Base-by-base conservation (phyloP, 2,888 invertebrate species). In the Physocephala rufipes region DNA sequence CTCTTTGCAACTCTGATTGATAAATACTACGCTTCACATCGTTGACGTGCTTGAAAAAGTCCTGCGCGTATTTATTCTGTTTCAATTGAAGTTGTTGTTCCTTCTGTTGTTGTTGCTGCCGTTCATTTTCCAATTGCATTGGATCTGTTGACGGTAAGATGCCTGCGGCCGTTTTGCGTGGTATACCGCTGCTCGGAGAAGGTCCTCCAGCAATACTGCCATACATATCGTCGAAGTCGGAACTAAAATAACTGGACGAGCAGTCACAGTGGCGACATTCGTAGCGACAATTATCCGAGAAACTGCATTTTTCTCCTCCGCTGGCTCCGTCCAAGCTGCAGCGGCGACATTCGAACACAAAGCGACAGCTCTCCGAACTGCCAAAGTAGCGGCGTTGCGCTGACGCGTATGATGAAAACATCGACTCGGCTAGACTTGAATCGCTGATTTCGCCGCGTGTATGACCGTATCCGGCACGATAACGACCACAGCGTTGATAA, bases 211-310 rank as follows among this genome's bases (percentile, higher is more conserved):
- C 76, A 0, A 79, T 76, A 3, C 75, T 78, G 70, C 84, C 82
- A 45, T 86, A 85, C 13, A 83, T 74, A 19, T 86, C 86, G 76
- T 86, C 86, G 45, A 86, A 86, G 49, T 86, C 86, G 0, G 86
- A 86, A 24, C n/a, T 49, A 51, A 86, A 86, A 62, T 86, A 86
- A 43, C 85, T 86, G 3, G 86, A 86, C 3, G 86, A 86, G 71
- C 86, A 86, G 63, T 86, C 86, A 68, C 86, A 86, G 49, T 86
- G 85, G 13, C 83, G 79, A 68, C 86, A 86, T 75, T 86, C 86
- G 47, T 85, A 85, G 2, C 84, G 83, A 70, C 86, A 86, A 28
- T 82, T 86, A 71, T 86, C 86, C 9, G 86, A 86, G 68, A 82
- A 86, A 71, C 82, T 84, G 74, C 85, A 86, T 74, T 86, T 86